Conservation (phyloP, 2,113 vertebrate genomes). For the Speoplatyrhinus poulsoni region DNA sequence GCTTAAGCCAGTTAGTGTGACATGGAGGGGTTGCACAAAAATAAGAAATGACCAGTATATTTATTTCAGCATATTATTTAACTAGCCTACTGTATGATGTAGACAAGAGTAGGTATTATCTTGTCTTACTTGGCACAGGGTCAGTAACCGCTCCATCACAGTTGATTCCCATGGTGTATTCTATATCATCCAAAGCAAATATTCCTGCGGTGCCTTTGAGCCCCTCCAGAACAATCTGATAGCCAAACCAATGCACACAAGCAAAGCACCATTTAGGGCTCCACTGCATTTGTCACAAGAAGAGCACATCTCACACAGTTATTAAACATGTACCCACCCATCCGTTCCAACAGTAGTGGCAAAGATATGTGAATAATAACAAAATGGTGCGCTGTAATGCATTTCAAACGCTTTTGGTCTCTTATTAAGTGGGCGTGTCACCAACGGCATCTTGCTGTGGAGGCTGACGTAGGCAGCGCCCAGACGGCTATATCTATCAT, state of each 20-base stretch:
- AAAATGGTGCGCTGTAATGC: too few relatives aligned
- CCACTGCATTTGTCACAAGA: not conserved
- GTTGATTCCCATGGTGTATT: constrained; percentile 66
- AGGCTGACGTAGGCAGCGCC: too few relatives aligned
- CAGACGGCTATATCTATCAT: too few relatives aligned
- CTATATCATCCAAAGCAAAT: constrained; percentile 76
- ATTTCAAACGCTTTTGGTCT: too few relatives aligned
- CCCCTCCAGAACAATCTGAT: constrained; percentile 77
- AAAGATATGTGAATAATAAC: too few relatives aligned
- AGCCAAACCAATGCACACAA: constrained; percentile 7
- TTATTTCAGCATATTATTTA: not conserved
- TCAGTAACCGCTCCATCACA: constrained; percentile 57
- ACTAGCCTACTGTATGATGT: not conserved
- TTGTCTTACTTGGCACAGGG: constrained; percentile 50
- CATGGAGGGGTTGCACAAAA: too few relatives aligned
- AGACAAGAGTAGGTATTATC: not conserved
- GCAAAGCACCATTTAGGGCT: constrained; percentile 3
- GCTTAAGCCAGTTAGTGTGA: too few relatives aligned
- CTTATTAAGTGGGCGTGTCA: too few relatives aligned
- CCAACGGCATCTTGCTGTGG: too few relatives aligned
- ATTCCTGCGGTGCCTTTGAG: constrained; percentile 62
- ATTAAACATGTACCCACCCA: too few relatives aligned
- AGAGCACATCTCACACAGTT: not conserved
- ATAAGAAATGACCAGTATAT: too few relatives aligned
- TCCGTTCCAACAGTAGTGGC: too few relatives aligned